phyloP scores from a whole-genome alignment of 2,797 vertebrate genomes.

The Parambassis ranga region DNA sequence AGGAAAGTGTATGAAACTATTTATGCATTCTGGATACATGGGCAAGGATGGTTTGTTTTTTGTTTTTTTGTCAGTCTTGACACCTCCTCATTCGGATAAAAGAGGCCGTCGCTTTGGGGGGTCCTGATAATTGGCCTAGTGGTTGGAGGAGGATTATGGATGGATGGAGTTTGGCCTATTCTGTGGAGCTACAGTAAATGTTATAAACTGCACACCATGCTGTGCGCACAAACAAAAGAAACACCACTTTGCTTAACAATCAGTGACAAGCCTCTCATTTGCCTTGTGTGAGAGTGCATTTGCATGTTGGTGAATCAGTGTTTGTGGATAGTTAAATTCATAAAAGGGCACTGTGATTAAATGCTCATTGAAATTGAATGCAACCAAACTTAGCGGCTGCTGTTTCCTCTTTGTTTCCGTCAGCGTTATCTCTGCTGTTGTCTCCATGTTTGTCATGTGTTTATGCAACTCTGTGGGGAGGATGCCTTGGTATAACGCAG shows the following conservation, averaged over 20 bases:
- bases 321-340: too few species aligned
- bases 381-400: too few species aligned
- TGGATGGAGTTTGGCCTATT: neutral
- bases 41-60: too few species aligned
- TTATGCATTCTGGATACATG: too few species aligned
- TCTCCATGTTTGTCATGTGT: too few species aligned
- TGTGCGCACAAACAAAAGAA: neutral
- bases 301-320: neutral
- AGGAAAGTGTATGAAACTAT: too few species aligned
- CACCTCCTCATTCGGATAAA: slow-evolving; percentile 18
- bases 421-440: too few species aligned
- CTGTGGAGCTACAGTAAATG: neutral
- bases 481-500: too few species aligned
- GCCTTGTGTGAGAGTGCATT: neutral
- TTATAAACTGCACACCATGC: neutral
- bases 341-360: too few species aligned
- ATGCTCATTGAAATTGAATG: too few species aligned
- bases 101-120: slow-evolving; percentile 6
- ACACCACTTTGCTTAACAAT: neutral
- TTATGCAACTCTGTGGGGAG: too few species aligned
- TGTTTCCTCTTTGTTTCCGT: too few species aligned
- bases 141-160: slow-evolving; percentile 4
- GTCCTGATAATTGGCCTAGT: slow-evolving; percentile 35
- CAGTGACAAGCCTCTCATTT: neutral
- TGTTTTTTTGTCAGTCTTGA: neutral